Conservation (phyloP, 2,888 invertebrate species). For the Andrena bucephala region DNA sequence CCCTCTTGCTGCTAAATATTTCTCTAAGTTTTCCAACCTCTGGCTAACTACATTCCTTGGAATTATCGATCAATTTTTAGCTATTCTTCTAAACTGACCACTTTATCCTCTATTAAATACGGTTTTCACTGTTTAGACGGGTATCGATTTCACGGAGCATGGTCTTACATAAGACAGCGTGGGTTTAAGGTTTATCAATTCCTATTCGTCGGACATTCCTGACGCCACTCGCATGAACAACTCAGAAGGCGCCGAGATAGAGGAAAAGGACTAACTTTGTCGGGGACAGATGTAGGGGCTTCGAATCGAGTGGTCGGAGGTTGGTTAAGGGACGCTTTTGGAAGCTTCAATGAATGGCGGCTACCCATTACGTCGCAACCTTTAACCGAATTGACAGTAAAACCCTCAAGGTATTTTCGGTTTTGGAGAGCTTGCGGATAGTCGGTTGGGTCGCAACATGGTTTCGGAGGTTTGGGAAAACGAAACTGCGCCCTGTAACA, state of each 20-base stretch:
- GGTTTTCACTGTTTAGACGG: not conserved
- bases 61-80: too few species aligned
- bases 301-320: not conserved
- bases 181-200: not conserved
- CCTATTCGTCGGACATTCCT: not conserved
- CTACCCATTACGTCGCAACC: constrained; percentile 28
- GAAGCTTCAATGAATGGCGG: constrained; percentile 10
- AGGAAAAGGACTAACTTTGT: not conserved
- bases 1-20: too few species aligned
- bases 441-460: not conserved
- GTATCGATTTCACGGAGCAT: not conserved
- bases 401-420: constrained; percentile 10
- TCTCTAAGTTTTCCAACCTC: too few species aligned
- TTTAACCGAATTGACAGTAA: constrained; percentile 27
- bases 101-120: too few species aligned
- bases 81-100: too few species aligned
- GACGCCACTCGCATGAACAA: not conserved
- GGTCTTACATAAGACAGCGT: not conserved
- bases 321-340: not conserved
- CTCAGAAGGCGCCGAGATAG: not conserved
- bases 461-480: constrained; percentile 36
- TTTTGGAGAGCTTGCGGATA: not conserved
- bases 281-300: not conserved
- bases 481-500: constrained; percentile 48
- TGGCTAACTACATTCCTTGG: too few species aligned